phyloP scores from a whole-genome alignment of 1,140 invertebrate genomes.

The Heliothis virescens region DNA sequence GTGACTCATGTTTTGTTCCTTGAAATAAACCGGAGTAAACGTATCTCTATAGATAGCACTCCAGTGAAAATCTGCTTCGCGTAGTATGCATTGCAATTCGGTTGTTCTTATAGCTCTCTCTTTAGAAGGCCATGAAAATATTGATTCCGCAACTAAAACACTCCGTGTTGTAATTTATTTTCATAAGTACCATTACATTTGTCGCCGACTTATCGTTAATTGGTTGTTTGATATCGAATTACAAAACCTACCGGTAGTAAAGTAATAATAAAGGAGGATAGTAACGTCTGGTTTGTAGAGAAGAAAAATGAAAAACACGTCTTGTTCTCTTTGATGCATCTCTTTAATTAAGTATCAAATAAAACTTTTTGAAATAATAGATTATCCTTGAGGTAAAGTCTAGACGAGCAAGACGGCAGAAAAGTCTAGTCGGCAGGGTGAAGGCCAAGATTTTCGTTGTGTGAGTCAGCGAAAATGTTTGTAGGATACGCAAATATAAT shows the following conservation, averaged over 20 bases:
- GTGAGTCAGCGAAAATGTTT: slow-evolving; percentile 5
- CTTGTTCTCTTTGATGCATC: background rate
- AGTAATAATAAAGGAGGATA: too few relatives aligned
- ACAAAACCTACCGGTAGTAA: too few relatives aligned
- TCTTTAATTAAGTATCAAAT: slow-evolving; percentile 12
- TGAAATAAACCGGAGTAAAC: background rate
- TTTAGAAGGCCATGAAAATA: background rate
- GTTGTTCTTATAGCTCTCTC: background rate
- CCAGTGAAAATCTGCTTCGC: slow-evolving; percentile 10
- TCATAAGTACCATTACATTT: too few relatives aligned
- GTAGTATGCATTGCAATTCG: slow-evolving; percentile 15
- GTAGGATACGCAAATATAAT: background rate
- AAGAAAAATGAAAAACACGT: too few relatives aligned
- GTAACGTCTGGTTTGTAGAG: too few relatives aligned
- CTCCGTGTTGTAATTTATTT: background rate
- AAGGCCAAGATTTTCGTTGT: slow-evolving; percentile 27
- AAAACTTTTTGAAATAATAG: slow-evolving; percentile 5
- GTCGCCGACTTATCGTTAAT: too few relatives aligned
- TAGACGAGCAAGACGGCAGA: slow-evolving; percentile 19
- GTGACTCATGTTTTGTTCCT: background rate
- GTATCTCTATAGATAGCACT: background rate
- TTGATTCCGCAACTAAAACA: background rate
- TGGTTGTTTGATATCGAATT: too few relatives aligned
- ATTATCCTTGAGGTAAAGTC: slow-evolving; percentile 29
- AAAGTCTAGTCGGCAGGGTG: background rate